A percentile compares a stretch with the other conserved stretches of the same genome.
Conservation (phyloP, 2,888 invertebrate genomes). For the Nomada fabriciana region DNA sequence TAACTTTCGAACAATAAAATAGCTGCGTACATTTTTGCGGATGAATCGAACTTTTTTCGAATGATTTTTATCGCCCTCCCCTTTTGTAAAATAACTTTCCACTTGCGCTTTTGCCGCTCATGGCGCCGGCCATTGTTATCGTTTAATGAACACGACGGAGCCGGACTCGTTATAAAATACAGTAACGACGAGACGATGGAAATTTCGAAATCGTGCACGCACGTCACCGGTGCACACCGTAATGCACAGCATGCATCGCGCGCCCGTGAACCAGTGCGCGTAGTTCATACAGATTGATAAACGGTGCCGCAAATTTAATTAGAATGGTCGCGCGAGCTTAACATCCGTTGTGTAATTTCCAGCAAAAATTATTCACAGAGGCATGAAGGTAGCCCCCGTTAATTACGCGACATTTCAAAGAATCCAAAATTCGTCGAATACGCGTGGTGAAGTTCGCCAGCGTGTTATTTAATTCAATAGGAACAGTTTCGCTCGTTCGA, state of each 20-base stretch:
- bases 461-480: slow-evolving; percentile 17
- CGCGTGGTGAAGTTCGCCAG: neutral
- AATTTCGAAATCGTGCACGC: slow-evolving; percentile 37
- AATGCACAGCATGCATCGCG: slow-evolving; percentile 29
- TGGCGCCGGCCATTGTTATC: slow-evolving; percentile 13
- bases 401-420: slow-evolving; percentile 20
- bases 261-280: slow-evolving; percentile 10
- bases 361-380: slow-evolving; percentile 28
- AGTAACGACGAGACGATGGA: slow-evolving; percentile 32
- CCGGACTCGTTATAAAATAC: slow-evolving; percentile 19
- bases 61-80: neutral
- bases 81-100: neutral
- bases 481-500: neutral
- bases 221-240: slow-evolving; percentile 17
- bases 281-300: slow-evolving; percentile 47
- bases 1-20: too few relatives aligned
- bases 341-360: slow-evolving; percentile 25
- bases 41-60: too few relatives aligned
- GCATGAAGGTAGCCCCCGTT: neutral
- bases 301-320: slow-evolving; percentile 47
- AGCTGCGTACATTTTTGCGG: too few relatives aligned
- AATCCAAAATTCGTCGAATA: slow-evolving; percentile 4
- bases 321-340: slow-evolving; percentile 34
- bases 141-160: slow-evolving; percentile 20
- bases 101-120: neutral